A percentile compares a stretch with the other conserved stretches of the same genome.
These are phyloP conservation scores for Norana najaformis DNA, from an alignment of 2,888 invertebrate genomes.

Conservation along the genomic window DNA sequence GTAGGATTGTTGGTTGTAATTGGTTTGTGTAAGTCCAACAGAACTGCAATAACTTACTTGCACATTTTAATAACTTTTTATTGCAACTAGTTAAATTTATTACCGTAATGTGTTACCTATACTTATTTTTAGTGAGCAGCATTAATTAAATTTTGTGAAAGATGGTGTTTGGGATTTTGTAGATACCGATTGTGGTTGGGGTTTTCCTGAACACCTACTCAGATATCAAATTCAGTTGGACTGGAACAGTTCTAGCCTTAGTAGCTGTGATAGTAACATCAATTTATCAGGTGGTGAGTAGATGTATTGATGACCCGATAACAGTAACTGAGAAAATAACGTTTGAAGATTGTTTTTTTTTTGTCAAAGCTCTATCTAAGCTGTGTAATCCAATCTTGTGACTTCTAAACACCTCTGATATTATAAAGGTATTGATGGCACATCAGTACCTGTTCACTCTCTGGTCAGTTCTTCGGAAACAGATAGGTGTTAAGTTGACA, in stretches of 20 bases:
- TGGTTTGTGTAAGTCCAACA: too few relatives aligned
- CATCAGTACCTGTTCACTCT: background rate
- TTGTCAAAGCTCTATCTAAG: background rate
- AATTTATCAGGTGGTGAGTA: conserved; percentile 69
- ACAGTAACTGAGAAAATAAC: too few relatives aligned
- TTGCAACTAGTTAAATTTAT: background rate
- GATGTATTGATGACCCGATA: background rate
- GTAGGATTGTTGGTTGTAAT: too few relatives aligned
- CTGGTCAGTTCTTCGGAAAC: background rate
- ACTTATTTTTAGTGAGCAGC: background rate
- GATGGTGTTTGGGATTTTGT: background rate
- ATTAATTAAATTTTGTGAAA: background rate
- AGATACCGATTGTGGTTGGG: conserved; percentile 67
- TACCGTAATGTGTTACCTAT: background rate
- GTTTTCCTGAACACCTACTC: conserved; percentile 67
- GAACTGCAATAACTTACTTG: too few relatives aligned
- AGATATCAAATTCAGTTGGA: conserved; percentile 67
- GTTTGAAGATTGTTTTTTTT: background rate
- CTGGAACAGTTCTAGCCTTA: conserved; percentile 66
- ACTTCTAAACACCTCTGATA: background rate
- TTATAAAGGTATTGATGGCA: background rate
- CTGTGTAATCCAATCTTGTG: background rate
- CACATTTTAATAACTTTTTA: too few relatives aligned
- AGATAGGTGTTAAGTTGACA: background rate
- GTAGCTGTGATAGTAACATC: conserved; percentile 68